phyloP scores from a whole-genome alignment of 2,113 vertebrate genomes.

The Odontesthes bonariensis region DNA sequence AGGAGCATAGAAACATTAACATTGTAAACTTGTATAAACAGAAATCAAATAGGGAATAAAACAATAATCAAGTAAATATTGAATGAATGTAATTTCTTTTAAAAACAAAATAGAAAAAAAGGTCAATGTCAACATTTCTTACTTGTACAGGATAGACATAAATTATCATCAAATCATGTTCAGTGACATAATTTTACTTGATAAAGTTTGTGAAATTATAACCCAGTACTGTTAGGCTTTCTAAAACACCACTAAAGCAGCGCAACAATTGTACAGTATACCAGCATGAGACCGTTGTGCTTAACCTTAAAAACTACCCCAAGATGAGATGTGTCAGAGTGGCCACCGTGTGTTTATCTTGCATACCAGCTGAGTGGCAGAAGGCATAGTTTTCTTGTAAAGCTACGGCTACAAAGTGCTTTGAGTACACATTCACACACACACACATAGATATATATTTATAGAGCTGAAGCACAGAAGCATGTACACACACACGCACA shows the following conservation, averaged over 20 bases:
- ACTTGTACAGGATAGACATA: too few relatives aligned
- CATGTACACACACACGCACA: constrained; percentile 71
- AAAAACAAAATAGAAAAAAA: too few relatives aligned
- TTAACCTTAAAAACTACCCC: constrained; percentile 43
- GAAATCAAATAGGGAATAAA: too few relatives aligned
- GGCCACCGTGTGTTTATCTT: constrained; percentile 69
- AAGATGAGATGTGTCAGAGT: constrained; percentile 64
- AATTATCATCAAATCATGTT: too few relatives aligned
- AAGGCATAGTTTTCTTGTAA: constrained; percentile 69
- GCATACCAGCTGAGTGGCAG: constrained; percentile 56
- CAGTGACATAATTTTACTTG: too few relatives aligned
- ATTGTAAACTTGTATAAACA: too few relatives aligned
- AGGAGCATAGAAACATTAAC: too few relatives aligned
- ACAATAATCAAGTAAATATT: too few relatives aligned
- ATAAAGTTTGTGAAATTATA: too few relatives aligned
- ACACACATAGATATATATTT: not conserved
- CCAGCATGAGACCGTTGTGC: constrained; percentile 6
- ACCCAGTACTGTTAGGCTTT: not conserved
- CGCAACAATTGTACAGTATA: constrained; percentile 30
- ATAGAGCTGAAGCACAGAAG: constrained; percentile 53
- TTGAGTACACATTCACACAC: constrained; percentile 40
- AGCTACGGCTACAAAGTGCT: constrained; percentile 57
- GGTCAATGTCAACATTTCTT: too few relatives aligned
- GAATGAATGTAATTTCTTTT: too few relatives aligned
- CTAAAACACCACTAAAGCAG: not conserved